Evolutionary conservation across 2,888 invertebrate genomes (phyloP).

Genomic region (Yponomeuta sedellus): DNA sequence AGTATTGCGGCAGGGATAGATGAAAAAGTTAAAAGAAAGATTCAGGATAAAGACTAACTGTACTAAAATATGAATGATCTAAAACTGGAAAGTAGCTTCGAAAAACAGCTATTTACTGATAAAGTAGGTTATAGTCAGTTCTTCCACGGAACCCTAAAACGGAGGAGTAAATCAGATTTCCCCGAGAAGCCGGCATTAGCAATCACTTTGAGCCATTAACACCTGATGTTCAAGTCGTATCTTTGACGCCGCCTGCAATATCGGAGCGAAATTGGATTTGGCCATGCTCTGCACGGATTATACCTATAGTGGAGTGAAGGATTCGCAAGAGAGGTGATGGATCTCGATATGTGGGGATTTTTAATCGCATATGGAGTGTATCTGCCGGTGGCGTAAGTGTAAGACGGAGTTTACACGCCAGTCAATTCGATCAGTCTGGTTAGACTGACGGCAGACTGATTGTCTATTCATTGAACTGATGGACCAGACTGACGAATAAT

Average conservation of each 20-base stretch:
- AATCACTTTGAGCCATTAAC: slow-evolving; percentile 57
- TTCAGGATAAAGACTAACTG: no score
- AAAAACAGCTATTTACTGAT: no score
- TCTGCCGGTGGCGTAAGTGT: background rate
- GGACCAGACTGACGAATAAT: no score
- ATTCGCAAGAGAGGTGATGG: background rate
- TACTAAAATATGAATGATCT: no score
- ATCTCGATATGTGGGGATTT: background rate
- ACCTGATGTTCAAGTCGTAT: slow-evolving; percentile 29
- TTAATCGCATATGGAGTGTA: background rate
- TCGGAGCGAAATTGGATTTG: slow-evolving; percentile 16
- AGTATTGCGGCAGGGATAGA: no score
- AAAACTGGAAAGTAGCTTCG: no score
- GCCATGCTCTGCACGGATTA: background rate
- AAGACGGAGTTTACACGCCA: no score
- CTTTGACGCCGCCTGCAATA: slow-evolving; percentile 19
- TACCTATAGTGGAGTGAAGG: no score
- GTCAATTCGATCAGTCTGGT: no score
- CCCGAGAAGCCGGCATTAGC: slow-evolving; percentile 57
- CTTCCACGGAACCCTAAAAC: slow-evolving; percentile 12
- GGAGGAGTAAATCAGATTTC: slow-evolving; percentile 49
- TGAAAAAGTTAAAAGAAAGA: no score
- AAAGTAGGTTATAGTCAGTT: background rate
- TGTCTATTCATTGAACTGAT: no score
- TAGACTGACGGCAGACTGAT: no score